phyloP scores from a whole-genome alignment of 2,888 invertebrate genomes.

The Sphecodes monilicornis region DNA sequence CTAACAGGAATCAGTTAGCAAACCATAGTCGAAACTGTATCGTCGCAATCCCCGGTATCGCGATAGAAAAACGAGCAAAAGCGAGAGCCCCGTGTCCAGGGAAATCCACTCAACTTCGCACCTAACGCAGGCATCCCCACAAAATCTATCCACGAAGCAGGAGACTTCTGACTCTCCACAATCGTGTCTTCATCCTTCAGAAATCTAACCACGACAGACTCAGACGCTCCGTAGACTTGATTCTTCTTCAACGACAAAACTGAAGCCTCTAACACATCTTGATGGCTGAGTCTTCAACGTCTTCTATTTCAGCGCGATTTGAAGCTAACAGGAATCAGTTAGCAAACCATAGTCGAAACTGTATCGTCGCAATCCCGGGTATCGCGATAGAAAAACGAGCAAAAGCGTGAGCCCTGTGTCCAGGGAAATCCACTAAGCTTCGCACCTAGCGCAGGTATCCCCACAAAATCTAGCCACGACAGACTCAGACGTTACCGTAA shows the following conservation, averaged over 20 bases:
- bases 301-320: not conserved
- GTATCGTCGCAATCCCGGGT: not conserved
- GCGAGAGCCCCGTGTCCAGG: not conserved
- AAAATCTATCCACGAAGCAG: too few relatives aligned
- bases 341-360: not conserved
- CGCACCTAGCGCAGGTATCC: conserved; percentile 1
- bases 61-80: not conserved
- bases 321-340: not conserved
- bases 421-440: conserved; percentile 26
- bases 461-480: too few relatives aligned
- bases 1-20: not conserved
- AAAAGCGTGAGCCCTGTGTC: not conserved
- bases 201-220: too few relatives aligned
- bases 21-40: not conserved
- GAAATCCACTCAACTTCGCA: conserved; percentile 29
- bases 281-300: not conserved
- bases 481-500: too few relatives aligned
- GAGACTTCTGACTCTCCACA: too few relatives aligned
- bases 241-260: too few relatives aligned
- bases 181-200: too few relatives aligned
- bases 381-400: conserved; percentile 6
- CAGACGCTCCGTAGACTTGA: too few relatives aligned
- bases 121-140: not conserved
- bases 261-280: too few relatives aligned
- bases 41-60: not conserved